Evolutionary conservation across 2,888 invertebrate genomes (phyloP).

Genomic region (Amblyteles armatorius): DNA sequence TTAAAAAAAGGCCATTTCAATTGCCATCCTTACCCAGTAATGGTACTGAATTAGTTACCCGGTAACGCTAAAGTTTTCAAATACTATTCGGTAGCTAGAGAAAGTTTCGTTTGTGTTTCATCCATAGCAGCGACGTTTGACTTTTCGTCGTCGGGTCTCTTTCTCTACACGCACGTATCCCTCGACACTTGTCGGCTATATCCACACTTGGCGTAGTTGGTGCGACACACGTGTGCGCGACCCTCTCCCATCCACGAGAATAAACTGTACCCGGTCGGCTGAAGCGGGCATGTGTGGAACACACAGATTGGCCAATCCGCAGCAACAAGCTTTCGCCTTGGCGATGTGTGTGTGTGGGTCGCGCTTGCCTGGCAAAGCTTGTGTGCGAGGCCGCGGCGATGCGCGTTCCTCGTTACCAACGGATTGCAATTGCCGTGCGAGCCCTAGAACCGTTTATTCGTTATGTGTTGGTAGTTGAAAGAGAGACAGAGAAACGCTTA

Average conservation of each 20-base stretch:
- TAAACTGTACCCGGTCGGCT: neutral
- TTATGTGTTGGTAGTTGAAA: conserved; percentile 51
- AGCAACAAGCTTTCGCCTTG: conserved; percentile 42
- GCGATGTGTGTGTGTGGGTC: neutral
- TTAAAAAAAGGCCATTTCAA: neutral
- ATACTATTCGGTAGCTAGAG: neutral
- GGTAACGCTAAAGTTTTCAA: conserved; percentile 6
- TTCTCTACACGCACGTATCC: conserved; percentile 23
- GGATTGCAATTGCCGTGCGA: conserved; percentile 70
- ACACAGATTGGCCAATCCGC: conserved; percentile 16
- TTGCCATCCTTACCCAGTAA: conserved; percentile 1
- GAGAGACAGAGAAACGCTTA: conserved; percentile 49
- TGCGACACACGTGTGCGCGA: conserved; percentile 13
- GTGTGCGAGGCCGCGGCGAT: conserved; percentile 24
- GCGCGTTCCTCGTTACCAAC: conserved; percentile 53
- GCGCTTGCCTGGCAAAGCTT: conserved; percentile 26
- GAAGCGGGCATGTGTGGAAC: neutral
- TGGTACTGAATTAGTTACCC: neutral
- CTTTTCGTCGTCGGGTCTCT: conserved; percentile 28
- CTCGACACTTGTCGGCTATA: conserved; percentile 41
- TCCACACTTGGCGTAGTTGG: conserved; percentile 35
- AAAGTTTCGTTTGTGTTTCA: conserved; percentile 3
- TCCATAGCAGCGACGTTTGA: neutral
- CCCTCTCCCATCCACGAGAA: neutral
- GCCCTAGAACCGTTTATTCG: conserved; percentile 61